Evolutionary conservation across 2,888 invertebrate species (phyloP).

Genomic region (Drosophila sordidula): DNA sequence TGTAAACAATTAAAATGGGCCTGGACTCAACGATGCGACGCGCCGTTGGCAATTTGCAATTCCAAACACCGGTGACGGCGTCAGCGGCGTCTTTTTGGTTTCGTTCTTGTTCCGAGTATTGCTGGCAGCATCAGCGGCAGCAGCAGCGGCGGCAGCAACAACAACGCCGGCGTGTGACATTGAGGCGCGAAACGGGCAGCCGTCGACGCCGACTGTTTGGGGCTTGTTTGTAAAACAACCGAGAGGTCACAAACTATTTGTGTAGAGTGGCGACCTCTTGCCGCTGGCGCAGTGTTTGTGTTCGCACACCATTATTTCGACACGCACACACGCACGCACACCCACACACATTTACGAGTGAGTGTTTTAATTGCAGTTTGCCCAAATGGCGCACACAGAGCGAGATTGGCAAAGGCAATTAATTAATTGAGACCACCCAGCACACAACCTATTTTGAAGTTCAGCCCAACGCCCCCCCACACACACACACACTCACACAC

Average conservation of each 20-base stretch:
- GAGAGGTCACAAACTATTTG: constrained; percentile 82
- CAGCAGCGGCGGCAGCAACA: constrained; percentile 4
- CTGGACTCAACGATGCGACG: constrained; percentile 67
- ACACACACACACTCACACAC: constrained; percentile 14
- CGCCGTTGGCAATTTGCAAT: constrained; percentile 79
- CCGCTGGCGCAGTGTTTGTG: constrained; percentile 59
- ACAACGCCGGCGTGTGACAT: constrained; percentile 58
- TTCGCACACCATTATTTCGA: constrained; percentile 62
- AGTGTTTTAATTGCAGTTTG: constrained; percentile 78
- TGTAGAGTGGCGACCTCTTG: constrained; percentile 76
- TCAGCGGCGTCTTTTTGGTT: constrained; percentile 31
- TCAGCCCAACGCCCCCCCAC: constrained; percentile 43
- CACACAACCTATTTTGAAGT: constrained; percentile 26
- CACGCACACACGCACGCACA: constrained; percentile 42
- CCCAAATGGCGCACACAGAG: constrained; percentile 61
- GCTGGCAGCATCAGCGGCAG: constrained; percentile 17
- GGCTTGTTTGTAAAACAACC: constrained; percentile 82
- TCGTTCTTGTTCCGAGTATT: constrained; percentile 25
- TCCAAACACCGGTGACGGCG: constrained; percentile 67
- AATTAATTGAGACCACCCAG: constrained; percentile 75
- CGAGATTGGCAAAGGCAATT: constrained; percentile 71
- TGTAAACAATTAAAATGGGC: constrained; percentile 81
- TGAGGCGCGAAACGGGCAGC: constrained; percentile 65
- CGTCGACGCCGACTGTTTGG: constrained; percentile 56
- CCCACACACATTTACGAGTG: constrained; percentile 55